Evolutionary conservation across 1,140 invertebrate species (phyloP), one percentile per base, ranked within the genome.

Genomic region (Heliconius himera): DNA sequence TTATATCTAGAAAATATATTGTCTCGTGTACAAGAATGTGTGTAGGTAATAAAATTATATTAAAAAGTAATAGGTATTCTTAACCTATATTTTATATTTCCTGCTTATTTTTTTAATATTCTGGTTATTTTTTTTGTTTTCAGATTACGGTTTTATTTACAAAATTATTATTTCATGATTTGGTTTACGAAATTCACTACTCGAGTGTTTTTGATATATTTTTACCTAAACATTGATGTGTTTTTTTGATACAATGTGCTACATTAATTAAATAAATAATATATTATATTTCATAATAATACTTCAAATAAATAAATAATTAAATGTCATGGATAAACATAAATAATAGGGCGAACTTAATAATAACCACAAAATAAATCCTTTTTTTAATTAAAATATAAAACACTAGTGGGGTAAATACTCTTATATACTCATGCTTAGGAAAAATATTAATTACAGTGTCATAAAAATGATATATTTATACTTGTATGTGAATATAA

Each of bases 371-470:
- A 80, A 80, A 26, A 49, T 60, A 80, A 80, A 80, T 13, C 73
- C 18, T 16, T 66, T 29, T 22, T 66, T 60, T n/a, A 60, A 60
- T 22, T 16, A 78, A 70, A 74, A 77, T 80, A 76, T 38, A 75
- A 70, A 72, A 66, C 29, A 80, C 33, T 72, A 72, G 73, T 74
- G 56, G 73, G 60, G 51, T 76, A 49, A 80, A 80, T 66, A 76
- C 74, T 73, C 13, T 80, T 22, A 80, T 80, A 80, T 80, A 80
- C 79, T 87, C 89, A 91, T 91, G 90, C 90, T 88, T 86, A 88
- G 77, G 79, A 86, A 87, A 86, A 88, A 83, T 86, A 87, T 90
- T 86, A 87, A 89, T 87, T 88, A 91, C 86, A 90, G 82, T 78
- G 83, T 87, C 84, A 88, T 80, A 85, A 86, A 84, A 83, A 83